Base-by-base conservation (phyloP, 1,140 invertebrate genomes). In the Potamilus streckersoni region DNA sequence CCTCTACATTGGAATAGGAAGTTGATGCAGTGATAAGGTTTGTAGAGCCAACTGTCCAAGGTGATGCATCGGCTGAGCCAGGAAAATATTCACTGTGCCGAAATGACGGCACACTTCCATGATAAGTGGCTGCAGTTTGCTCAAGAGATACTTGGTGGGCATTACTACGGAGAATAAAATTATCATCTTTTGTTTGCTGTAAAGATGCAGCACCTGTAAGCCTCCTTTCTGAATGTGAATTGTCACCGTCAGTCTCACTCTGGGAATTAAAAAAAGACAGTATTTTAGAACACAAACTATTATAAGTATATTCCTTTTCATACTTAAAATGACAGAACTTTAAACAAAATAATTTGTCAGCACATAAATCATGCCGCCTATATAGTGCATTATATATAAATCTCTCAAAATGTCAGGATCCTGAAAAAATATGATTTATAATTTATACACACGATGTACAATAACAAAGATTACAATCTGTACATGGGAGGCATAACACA, bases 141-240 rank as follows among this genome's bases (percentile, higher is more conserved):
- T 23, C 66, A 57, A 64, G 67, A 27, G 31, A 60, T 16, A 79
- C 73, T 27, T 74, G 68, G 15, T 76, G 80, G 14, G 81, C 79
- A 63, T 79, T 83, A 20, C 83, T 81, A 14, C 82, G 80, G 55
- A 85, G 79, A 60, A 86, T 79, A 38, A 81, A 84, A 62, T 83
- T 84, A 73, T 86, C 85, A 63, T 86, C 85, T 71, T 85, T 83
- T 49, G 80, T 82, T 49, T 82, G 81, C 17, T 80, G 73, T 17
- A 80, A 23, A 31, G 79, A 70, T 27, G 82, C 55, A 20, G 84
- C 82, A 68, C 63, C 82, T 14, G 83, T 83, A 64, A 80, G 83
- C 15, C 80, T 74, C 68, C 84, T 80, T 23, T 74, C 73, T 68
- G 20, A 31, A 20, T 31, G 20, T 23, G 15, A n/a, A 20, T 56